Percentiles rank a stretch among this genome's conserved stretches.
These are phyloP conservation scores for Hyles vespertilio DNA, from an alignment of 1,140 invertebrate genomes.

Conservation along the genomic window DNA sequence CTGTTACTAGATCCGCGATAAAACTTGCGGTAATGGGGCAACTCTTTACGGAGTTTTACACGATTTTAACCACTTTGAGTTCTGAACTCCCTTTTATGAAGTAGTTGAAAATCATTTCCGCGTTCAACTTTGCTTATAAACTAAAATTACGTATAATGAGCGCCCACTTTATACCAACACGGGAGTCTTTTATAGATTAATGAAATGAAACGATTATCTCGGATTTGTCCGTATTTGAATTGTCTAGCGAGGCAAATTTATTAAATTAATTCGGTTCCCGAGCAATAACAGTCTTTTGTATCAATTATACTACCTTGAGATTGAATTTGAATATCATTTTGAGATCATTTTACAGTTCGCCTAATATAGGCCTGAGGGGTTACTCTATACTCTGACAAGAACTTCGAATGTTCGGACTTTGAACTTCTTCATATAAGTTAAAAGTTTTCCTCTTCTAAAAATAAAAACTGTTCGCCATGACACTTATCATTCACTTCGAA, in stretches of 20 bases:
- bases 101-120: constrained; percentile 20
- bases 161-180: constrained; percentile 11
- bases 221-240: constrained; percentile 24
- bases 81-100: constrained; percentile 19
- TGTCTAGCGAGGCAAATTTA: constrained; percentile 26
- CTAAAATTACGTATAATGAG: constrained; percentile 10
- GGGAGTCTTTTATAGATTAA: constrained; percentile 17
- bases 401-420: no score
- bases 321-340: constrained; percentile 28
- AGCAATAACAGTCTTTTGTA: constrained; percentile 32
- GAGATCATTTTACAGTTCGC: constrained; percentile 6
- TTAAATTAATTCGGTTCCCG: constrained; percentile 27
- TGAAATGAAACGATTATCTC: constrained; percentile 25
- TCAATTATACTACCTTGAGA: constrained; percentile 24
- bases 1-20: constrained; percentile 12
- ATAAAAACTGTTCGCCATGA: no score
- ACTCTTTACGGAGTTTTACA: constrained; percentile 16
- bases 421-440: no score
- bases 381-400: no score
- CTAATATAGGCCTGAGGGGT: no score
- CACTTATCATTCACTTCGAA: no score
- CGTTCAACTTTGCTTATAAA: constrained; percentile 11
- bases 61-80: constrained; percentile 16
- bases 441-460: no score
- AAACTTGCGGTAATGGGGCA: constrained; percentile 21